Percentiles rank a stretch among this genome's conserved stretches.
Conservation (phyloP, 1,140 invertebrate species). For the Lethrus apterus region DNA sequence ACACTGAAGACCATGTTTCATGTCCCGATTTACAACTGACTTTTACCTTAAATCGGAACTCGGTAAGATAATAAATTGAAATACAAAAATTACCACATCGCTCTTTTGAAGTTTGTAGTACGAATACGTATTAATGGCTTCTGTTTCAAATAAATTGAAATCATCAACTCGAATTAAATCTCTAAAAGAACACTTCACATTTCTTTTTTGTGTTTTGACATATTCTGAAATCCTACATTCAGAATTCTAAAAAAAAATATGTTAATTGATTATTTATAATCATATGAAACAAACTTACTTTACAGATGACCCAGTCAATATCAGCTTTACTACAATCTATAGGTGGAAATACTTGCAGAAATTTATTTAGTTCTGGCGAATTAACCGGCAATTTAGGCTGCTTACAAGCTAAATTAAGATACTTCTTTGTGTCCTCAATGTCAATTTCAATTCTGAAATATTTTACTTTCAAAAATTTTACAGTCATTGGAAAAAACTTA, state of each 20-base stretch:
- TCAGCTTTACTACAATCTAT: slow-evolving; percentile 52
- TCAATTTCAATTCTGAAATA: no score
- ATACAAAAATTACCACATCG: slow-evolving; percentile 58
- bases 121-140: slow-evolving; percentile 46
- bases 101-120: slow-evolving; percentile 53
- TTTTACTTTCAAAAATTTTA: no score
- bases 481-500: no score
- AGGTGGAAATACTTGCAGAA: slow-evolving; percentile 51
- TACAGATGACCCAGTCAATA: slow-evolving; percentile 50
- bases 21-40: neutral
- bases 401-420: no score
- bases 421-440: no score
- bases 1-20: neutral
- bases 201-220: slow-evolving; percentile 43
- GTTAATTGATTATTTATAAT: neutral
- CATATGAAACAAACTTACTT: slow-evolving; percentile 31
- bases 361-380: slow-evolving; percentile 50
- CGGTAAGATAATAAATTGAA: slow-evolving; percentile 36
- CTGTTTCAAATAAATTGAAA: slow-evolving; percentile 44
- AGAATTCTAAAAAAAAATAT: slow-evolving; percentile 39
- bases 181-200: slow-evolving; percentile 49
- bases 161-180: slow-evolving; percentile 58
- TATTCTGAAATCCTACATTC: slow-evolving; percentile 47
- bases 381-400: no score
- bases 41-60: slow-evolving; percentile 2